These are phyloP conservation scores for Parauchenoglanis ngamensis DNA, from an alignment of 2,797 vertebrate species.

Conservation along the genomic window DNA sequence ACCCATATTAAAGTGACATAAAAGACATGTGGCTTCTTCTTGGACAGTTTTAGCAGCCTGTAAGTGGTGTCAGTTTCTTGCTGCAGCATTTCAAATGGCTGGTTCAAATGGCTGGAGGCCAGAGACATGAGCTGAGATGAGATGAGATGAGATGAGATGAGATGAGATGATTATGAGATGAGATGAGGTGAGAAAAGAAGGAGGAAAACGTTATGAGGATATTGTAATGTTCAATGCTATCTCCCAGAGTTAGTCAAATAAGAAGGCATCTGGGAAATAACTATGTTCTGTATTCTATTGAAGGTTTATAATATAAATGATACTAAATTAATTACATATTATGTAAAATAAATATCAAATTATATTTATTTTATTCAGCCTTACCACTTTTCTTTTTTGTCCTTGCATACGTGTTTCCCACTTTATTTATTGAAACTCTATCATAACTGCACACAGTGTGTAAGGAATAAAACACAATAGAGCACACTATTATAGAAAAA, in stretches of 20 bases:
- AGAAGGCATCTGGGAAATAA: slow-evolving; percentile 14
- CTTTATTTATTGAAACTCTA: neutral
- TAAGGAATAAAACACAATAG: neutral
- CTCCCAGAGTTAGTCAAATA: slow-evolving; percentile 44
- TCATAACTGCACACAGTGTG: neutral
- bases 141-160: neutral
- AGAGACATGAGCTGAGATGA: slow-evolving; percentile 42
- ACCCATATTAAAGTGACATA: slow-evolving; percentile 18
- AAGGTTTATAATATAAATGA: neutral
- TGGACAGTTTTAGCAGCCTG: slow-evolving; percentile 10
- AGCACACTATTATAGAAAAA: neutral
- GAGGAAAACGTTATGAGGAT: slow-evolving; percentile 20
- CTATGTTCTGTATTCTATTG: neutral
- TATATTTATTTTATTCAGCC: neutral
- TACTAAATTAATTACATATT: too few species aligned
- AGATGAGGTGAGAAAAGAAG: neutral
- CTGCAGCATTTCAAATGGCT: slow-evolving; percentile 5
- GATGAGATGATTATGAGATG: neutral
- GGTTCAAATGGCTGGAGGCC: slow-evolving; percentile 48
- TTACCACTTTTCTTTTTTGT: neutral
- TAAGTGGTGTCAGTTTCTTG: neutral
- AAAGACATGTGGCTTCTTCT: slow-evolving; percentile 9
- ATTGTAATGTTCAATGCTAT: slow-evolving; percentile 36
- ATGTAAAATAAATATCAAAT: neutral
- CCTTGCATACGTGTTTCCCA: neutral